A percentile compares a stretch with the other conserved stretches of the same genome.
phyloP scores from a whole-genome alignment of 2,797 vertebrate genomes.

The Crocidura indochinensis region DNA sequence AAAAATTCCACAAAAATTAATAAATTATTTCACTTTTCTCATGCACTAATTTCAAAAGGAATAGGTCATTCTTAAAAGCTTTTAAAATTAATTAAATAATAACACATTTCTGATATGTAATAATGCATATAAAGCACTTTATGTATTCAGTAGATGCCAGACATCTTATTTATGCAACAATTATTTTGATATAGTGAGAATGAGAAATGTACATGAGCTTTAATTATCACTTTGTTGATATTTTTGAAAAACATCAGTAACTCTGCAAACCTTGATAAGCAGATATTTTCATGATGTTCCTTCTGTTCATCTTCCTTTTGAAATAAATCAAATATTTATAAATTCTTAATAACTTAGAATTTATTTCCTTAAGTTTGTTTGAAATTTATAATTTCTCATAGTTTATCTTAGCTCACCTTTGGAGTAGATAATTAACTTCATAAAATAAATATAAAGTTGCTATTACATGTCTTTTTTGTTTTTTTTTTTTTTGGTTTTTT shows the following conservation, averaged over 20 bases:
- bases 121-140: not conserved
- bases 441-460: constrained; percentile 41
- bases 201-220: not conserved
- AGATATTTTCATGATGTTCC: constrained; percentile 40
- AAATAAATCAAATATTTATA: not conserved
- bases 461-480: no score
- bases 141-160: constrained; percentile 39
- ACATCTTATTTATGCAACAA: constrained; percentile 11
- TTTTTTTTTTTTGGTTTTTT: no score
- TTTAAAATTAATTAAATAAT: constrained; percentile 64
- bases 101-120: constrained; percentile 28
- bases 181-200: constrained; percentile 40
- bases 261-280: not conserved
- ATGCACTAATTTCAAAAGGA: constrained; percentile 39
- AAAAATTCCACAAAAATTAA: constrained; percentile 10
- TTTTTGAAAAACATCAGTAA: constrained; percentile 13
- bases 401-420: not conserved
- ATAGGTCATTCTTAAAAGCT: not conserved
- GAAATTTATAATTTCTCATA: not conserved
- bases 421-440: constrained; percentile 12
- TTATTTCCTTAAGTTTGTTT: not conserved
- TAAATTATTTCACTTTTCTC: constrained; percentile 40
- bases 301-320: not conserved
- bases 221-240: not conserved
- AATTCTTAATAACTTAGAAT: constrained; percentile 18